These are phyloP conservation scores for Hirtodrosophila cameraria DNA, from an alignment of 2,888 invertebrate species.

Conservation along the genomic window DNA sequence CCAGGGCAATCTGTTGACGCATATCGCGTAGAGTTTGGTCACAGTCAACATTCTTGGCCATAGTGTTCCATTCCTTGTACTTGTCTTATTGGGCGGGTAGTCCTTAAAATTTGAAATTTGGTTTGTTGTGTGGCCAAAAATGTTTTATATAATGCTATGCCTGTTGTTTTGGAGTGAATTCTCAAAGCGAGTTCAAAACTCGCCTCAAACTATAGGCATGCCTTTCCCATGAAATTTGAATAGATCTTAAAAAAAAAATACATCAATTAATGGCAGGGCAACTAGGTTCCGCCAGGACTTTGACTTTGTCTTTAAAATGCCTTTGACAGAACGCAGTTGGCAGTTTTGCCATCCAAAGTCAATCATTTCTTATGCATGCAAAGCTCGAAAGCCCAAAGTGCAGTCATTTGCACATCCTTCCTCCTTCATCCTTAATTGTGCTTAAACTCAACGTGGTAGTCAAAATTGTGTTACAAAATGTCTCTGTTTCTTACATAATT, in stretches of 20 bases:
- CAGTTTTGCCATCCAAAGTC: slow-evolving; percentile 15
- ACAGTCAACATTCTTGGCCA: slow-evolving; percentile 1
- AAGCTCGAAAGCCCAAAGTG: slow-evolving; percentile 58
- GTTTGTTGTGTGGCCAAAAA: neutral
- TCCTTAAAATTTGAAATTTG: too few relatives aligned
- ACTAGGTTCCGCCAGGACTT: neutral
- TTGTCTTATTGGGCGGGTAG: too few relatives aligned
- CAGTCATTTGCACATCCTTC: slow-evolving; percentile 24
- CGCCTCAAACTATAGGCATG: neutral
- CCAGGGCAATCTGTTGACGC: slow-evolving; percentile 44
- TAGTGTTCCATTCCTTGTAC: slow-evolving; percentile 7
- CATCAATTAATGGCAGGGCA: neutral
- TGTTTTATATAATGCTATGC: slow-evolving; percentile 3
- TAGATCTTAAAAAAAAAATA: too few relatives aligned
- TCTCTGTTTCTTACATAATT: too few relatives aligned
- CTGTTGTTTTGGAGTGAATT: slow-evolving; percentile 5
- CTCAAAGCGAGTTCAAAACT: neutral
- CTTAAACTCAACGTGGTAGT: too few relatives aligned
- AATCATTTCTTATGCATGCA: slow-evolving; percentile 61
- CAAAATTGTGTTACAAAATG: too few relatives aligned
- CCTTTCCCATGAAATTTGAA: neutral
- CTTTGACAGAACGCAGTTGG: neutral
- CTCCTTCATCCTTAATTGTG: too few relatives aligned
- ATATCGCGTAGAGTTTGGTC: slow-evolving; percentile 14
- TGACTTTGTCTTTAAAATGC: neutral